phyloP scores from a whole-genome alignment of 2,113 vertebrate species.

The Gyps fulvus region DNA sequence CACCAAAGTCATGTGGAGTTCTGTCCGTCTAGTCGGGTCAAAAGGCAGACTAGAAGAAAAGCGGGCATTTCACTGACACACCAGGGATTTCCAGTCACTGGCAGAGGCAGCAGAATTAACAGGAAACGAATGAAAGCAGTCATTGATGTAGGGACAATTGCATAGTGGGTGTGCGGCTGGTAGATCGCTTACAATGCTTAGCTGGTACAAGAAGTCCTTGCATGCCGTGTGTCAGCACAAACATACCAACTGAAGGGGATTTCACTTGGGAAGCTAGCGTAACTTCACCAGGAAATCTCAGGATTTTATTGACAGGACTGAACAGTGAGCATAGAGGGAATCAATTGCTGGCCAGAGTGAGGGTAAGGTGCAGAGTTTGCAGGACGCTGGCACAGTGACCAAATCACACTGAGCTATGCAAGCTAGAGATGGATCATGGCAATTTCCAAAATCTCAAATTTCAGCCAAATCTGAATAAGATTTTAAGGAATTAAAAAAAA shows the following conservation, averaged over 20 bases:
- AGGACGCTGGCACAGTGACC: not conserved
- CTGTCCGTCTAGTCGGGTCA: accelerated
- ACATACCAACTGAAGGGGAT: not conserved
- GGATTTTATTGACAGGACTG: not conserved
- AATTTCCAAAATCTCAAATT: not conserved
- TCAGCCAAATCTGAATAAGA: not conserved
- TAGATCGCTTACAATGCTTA: not conserved
- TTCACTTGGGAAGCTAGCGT: not conserved
- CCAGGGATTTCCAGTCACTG: not conserved
- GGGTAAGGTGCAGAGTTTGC: not conserved
- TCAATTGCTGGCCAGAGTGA: not conserved
- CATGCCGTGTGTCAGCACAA: not conserved
- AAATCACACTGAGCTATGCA: not conserved
- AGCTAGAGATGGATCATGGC: not conserved
- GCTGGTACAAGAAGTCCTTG: not conserved
- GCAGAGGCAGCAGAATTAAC: not conserved
- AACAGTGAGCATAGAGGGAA: not conserved
- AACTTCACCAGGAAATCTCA: not conserved
- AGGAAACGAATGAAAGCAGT: not conserved
- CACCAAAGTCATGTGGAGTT: not conserved
- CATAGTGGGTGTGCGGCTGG: not conserved
- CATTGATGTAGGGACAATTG: not conserved
- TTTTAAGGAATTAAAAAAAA: not conserved
- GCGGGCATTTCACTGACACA: not conserved
- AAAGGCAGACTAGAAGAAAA: not conserved